Evolutionary conservation across 2,797 vertebrate genomes (phyloP).

Genomic region (Cynodonichthys magdalenae): DNA sequence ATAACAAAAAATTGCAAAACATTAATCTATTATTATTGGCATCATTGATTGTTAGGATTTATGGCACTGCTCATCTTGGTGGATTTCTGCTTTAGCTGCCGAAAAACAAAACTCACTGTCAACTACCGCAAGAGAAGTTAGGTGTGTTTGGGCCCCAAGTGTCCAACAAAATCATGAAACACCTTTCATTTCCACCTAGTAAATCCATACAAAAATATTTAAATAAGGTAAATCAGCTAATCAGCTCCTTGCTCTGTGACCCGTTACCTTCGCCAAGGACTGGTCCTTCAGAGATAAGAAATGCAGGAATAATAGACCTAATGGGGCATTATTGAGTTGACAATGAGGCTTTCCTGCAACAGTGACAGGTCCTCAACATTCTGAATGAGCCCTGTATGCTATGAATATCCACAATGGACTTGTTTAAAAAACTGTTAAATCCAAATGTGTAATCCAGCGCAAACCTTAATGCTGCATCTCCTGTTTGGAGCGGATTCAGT

Average conservation of each 20-base stretch:
- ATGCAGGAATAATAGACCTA: constrained; percentile 77
- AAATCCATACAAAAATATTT: constrained; percentile 74
- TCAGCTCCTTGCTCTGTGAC: constrained; percentile 71
- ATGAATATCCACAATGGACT: constrained; percentile 77
- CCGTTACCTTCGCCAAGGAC: constrained; percentile 73
- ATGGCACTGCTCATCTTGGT: constrained; percentile 30
- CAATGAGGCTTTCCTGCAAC: constrained; percentile 77
- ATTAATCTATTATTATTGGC: constrained; percentile 57
- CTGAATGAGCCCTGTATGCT: constrained; percentile 73
- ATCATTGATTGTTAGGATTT: constrained; percentile 58
- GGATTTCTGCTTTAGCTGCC: constrained; percentile 36
- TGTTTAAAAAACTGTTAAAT: constrained; percentile 71
- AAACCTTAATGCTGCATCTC: constrained; percentile 52
- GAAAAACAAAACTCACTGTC: constrained; percentile 50
- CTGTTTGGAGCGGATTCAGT: constrained; percentile 47
- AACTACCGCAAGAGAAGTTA: constrained; percentile 51
- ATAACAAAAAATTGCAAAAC: constrained; percentile 23
- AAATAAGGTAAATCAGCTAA: constrained; percentile 76
- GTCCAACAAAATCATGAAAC: constrained; percentile 18
- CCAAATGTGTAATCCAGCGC: constrained; percentile 72
- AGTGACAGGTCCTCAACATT: constrained; percentile 80
- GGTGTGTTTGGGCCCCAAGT: constrained; percentile 29
- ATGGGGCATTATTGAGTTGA: constrained; percentile 80
- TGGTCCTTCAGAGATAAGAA: constrained; percentile 81
- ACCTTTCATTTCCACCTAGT: constrained; percentile 69